Evolutionary conservation across 2,797 vertebrate genomes (phyloP), one percentile per base, ranked within the genome.

Genomic region (Echiichthys vipera): DNA sequence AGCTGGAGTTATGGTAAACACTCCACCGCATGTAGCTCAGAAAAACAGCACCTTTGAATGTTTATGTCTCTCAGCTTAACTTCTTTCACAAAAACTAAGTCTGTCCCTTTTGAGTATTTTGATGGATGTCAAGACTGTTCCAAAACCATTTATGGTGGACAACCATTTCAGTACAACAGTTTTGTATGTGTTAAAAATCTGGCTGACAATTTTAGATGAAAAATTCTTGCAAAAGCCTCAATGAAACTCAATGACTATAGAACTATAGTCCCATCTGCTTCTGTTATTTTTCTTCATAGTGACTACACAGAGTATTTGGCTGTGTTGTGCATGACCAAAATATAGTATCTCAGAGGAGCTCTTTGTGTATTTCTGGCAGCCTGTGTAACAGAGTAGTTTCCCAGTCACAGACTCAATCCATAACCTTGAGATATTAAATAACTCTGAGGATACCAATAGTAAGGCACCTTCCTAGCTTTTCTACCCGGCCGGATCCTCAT

Each of bases 401-500:
- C 22, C 29, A 27, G 49, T 4, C 18, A 43, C 18, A 36, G 14
- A 51, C 36, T 55, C 13, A 40, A 59, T 45, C 39, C 17, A 1
- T 54, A 32, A 71, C 39, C 51, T 56, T 61, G 49, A 55, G 13
- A 47, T 18, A 42, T 9, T 5, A 43, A 18, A 43, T 62, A 15
- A n/a, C 24, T 67, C 15, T 37, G 5, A 70, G 20, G 18, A 24
- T 6, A 17, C 22, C 49, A 40, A 25, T 3, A 46, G n/a, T n/a
- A 50, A 29, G 14, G 11, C 37, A 50, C 5, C 8, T 42, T 39
- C 9, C 46, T 11, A 34, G 39, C 15, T 8, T 8, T 25, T 36
- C 42, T 68, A 18, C 18, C 58, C 20, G n/a, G 12, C 13, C 29
- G 45, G 29, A 18, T 39, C n/a, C 71, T 65, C 43, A 56, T 70